A percentile compares a stretch with the other conserved stretches of the same genome.
Conservation (phyloP, 2,797 vertebrate genomes). For the Spinibarbus caldwelli region DNA sequence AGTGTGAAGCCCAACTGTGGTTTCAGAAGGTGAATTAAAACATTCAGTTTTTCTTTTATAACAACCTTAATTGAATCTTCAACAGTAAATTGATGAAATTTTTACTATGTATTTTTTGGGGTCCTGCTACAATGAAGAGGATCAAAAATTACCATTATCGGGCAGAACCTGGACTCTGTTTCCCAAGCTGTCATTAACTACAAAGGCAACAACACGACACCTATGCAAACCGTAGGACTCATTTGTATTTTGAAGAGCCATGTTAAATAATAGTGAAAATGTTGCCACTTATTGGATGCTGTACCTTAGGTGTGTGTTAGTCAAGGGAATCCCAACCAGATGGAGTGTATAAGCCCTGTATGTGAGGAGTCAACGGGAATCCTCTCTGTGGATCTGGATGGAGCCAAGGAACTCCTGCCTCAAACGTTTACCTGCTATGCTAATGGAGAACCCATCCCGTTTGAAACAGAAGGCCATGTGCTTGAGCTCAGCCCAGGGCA, state of each 20-base stretch:
- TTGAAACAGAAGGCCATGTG: slow-evolving; percentile 74
- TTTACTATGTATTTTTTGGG: slow-evolving; percentile 36
- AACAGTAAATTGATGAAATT: not conserved
- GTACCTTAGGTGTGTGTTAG: slow-evolving; percentile 79
- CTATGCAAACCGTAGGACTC: slow-evolving; percentile 72
- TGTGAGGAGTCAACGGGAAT: slow-evolving; percentile 76
- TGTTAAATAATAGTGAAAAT: not conserved
- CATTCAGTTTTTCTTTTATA: not conserved
- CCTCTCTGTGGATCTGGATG: slow-evolving; percentile 86
- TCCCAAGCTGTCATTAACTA: slow-evolving; percentile 82
- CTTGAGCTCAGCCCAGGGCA: slow-evolving; percentile 81
- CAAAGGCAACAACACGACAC: slow-evolving; percentile 74
- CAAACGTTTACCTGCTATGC: slow-evolving; percentile 83
- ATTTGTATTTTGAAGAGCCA: not conserved
- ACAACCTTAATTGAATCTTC: not conserved
- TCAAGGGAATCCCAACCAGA: slow-evolving; percentile 67
- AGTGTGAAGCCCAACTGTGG: slow-evolving; percentile 84
- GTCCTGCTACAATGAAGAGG: slow-evolving; percentile 73
- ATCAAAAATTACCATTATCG: slow-evolving; percentile 84
- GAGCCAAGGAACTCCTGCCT: slow-evolving; percentile 72
- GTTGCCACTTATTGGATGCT: not conserved
- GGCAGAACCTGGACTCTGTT: slow-evolving; percentile 88
- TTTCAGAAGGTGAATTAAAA: slow-evolving; percentile 78
- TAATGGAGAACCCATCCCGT: slow-evolving; percentile 75
- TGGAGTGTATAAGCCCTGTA: slow-evolving; percentile 81